Percentiles rank a stretch among this genome's conserved stretches.
These are phyloP conservation scores for Salminus brasiliensis DNA, from an alignment of 2,113 vertebrate genomes.

Conservation along the genomic window DNA sequence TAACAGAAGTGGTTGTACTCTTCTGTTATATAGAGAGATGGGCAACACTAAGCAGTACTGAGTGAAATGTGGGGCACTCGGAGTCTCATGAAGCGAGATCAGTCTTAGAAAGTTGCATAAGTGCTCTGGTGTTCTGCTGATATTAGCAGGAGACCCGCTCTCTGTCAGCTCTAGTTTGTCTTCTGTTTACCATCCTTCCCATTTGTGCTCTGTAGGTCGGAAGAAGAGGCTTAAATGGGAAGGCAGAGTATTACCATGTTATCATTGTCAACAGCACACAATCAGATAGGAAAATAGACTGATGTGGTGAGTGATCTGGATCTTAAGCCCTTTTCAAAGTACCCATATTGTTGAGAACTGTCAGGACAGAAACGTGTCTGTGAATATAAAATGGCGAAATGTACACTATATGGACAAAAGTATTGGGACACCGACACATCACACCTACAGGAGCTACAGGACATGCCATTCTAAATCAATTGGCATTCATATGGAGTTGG, in stretches of 20 bases:
- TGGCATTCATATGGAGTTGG: no score
- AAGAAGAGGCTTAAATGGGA: background rate
- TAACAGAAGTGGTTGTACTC: no score
- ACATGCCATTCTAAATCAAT: no score
- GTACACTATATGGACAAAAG: no score
- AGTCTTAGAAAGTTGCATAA: slow-evolving; percentile 31
- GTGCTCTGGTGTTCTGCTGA: background rate
- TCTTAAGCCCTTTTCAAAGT: no score
- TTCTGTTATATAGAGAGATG: background rate
- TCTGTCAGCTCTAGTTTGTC: slow-evolving; percentile 15
- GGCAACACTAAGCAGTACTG: background rate
- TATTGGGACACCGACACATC: no score
- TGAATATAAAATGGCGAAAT: background rate
- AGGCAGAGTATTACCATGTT: background rate
- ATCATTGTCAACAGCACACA: background rate
- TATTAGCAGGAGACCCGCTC: slow-evolving; percentile 9
- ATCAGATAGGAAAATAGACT: background rate
- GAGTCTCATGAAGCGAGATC: background rate
- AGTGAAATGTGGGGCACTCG: background rate
- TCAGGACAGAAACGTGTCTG: background rate
- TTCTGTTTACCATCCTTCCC: background rate
- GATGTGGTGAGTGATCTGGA: no score
- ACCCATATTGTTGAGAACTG: no score
- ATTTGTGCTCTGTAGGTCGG: background rate
- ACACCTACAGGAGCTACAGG: no score